Evolutionary conservation across 1,140 invertebrate species (phyloP).

Genomic region (Eupeodes corollae): DNA sequence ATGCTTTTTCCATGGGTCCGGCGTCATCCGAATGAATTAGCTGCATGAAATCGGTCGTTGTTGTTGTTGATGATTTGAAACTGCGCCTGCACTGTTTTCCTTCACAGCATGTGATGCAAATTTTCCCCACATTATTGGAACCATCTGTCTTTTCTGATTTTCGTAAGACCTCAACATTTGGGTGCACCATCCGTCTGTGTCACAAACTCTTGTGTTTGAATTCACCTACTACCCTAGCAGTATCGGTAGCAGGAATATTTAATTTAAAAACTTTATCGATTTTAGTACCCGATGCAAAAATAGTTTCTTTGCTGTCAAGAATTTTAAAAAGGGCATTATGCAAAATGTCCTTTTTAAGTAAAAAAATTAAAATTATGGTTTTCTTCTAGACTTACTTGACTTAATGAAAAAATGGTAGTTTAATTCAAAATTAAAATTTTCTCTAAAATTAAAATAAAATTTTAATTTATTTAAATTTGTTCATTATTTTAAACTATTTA

Average conservation of each 20-base stretch:
- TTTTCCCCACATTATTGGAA: background rate
- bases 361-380: too few species aligned
- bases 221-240: slow-evolving; percentile 3
- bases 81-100: slow-evolving; percentile 7
- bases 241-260: slow-evolving; percentile 14
- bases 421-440: too few species aligned
- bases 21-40: slow-evolving; percentile 33
- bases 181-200: too few species aligned
- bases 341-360: too few species aligned
- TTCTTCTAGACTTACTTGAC: too few species aligned
- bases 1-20: slow-evolving; percentile 23
- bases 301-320: slow-evolving; percentile 13
- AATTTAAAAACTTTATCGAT: too few species aligned
- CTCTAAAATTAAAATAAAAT: too few species aligned
- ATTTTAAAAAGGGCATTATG: too few species aligned
- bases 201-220: slow-evolving; percentile 11
- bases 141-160: slow-evolving; percentile 20
- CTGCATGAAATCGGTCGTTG: slow-evolving; percentile 19
- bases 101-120: background rate
- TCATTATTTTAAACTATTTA: too few species aligned
- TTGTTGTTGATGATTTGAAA: slow-evolving; percentile 2
- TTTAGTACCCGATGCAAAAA: slow-evolving; percentile 15
- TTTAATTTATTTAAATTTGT: too few species aligned
- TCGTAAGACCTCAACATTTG: too few species aligned
- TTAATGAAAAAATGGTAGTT: too few species aligned